Percentiles rank a stretch among this genome's conserved stretches.
phyloP scores from a whole-genome alignment of 2,888 invertebrate genomes.

The Hymenopus coronatus region DNA sequence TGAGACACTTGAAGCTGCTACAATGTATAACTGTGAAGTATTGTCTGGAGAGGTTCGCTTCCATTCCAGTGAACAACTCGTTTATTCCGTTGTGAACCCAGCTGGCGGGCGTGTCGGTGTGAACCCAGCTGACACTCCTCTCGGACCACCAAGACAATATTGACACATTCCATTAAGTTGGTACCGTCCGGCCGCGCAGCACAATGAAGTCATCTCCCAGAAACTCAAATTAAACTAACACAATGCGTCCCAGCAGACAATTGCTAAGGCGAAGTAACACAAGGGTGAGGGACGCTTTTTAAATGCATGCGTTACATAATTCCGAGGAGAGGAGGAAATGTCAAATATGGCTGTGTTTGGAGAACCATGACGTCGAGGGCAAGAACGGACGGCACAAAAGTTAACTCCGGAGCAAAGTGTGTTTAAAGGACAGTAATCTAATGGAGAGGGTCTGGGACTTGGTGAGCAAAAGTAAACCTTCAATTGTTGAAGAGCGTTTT shows the following conservation, averaged over 20 bases:
- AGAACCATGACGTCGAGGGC: neutral
- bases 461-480: neutral
- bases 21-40: too few relatives aligned
- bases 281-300: neutral
- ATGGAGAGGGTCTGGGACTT: neutral
- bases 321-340: neutral
- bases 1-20: too few relatives aligned
- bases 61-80: neutral
- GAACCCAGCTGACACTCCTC: neutral
- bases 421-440: neutral
- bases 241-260: neutral
- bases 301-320: neutral
- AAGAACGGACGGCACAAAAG: neutral
- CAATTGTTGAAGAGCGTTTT: neutral
- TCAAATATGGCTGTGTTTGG: neutral
- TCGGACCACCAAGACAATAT: slow-evolving; percentile 8
- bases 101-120: neutral
- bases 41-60: neutral
- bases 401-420: neutral
- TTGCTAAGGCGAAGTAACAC: neutral
- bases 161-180: slow-evolving; percentile 18
- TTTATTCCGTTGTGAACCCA: neutral
- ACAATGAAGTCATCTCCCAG: slow-evolving; percentile 10
- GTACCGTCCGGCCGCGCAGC: neutral
- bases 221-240: slow-evolving; percentile 14